Evolutionary conservation across 2,797 vertebrate species (phyloP).

Genomic region (Danio choprae): DNA sequence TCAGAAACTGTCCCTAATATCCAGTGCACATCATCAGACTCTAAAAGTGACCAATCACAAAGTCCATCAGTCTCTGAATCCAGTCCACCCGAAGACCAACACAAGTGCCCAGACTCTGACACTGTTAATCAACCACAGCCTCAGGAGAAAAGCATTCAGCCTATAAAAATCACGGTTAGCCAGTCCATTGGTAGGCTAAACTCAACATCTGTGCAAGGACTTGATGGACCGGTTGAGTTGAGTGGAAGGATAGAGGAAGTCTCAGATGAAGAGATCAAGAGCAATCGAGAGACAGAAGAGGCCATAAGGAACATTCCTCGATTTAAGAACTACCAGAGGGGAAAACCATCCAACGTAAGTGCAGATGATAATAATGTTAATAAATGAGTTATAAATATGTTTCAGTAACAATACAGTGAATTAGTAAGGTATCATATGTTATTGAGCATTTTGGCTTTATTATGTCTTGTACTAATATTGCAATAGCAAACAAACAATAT

Average conservation of each 20-base stretch:
- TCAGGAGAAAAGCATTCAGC: slow-evolving; percentile 61
- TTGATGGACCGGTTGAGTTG: slow-evolving; percentile 69
- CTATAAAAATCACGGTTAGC: slow-evolving; percentile 67
- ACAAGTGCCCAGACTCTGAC: not conserved
- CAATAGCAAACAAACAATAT: no score
- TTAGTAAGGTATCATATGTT: no score
- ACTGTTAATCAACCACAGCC: slow-evolving; percentile 28
- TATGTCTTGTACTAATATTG: not conserved
- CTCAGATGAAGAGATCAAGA: slow-evolving; percentile 85
- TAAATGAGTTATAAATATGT: not conserved
- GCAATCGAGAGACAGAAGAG: slow-evolving; percentile 84
- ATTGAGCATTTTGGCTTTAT: not conserved
- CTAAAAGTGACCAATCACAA: slow-evolving; percentile 25
- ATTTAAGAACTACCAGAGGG: slow-evolving; percentile 87
- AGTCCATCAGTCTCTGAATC: not conserved
- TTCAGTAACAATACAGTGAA: not conserved
- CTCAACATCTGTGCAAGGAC: slow-evolving; percentile 45
- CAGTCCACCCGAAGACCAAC: slow-evolving; percentile 1
- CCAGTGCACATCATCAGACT: not conserved
- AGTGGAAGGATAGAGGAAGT: slow-evolving; percentile 81
- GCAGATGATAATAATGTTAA: not conserved
- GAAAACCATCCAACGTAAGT: slow-evolving; percentile 85
- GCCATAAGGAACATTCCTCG: slow-evolving; percentile 83
- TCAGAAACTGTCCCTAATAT: not conserved
- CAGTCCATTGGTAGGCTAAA: slow-evolving; percentile 75